Base-by-base conservation (phyloP, 1,140 invertebrate genomes). In the Cherax quadricarinatus region DNA sequence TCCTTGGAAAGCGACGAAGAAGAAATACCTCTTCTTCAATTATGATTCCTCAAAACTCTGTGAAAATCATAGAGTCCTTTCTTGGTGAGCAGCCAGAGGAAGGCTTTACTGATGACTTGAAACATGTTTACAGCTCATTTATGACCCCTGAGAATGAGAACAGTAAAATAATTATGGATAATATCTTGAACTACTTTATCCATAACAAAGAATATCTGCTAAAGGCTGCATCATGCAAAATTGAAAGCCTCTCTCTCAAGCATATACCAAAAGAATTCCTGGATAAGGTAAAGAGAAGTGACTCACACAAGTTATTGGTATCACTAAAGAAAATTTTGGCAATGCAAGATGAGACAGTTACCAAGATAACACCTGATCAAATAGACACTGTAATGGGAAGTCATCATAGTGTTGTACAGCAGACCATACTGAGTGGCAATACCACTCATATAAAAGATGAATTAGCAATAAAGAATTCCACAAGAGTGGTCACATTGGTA, bases 1-100 rank as follows among this genome's bases (percentile, higher is more conserved):
- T 87, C 21, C 9, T 87, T 78, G 85, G 85, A 41, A 86, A 24
- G 49, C 70, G 85, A 4, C 70, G 85, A 6, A 70, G 85, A 53
- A n/a, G 73, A 21, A 30, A 51, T 53, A 30, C 53, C 24, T 10
- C 6, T 16, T 78, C 18, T 51, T 21, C 14, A 6, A 12, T 87
- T 66, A 12, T 49, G 41, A 70, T 70, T 51, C 66, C 85, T 10
- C 21, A 70, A 70, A 41, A 48, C 62, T 18, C 60, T 12, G 14
- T 1, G 49, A 21, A 21, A 81, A 6, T 53, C 41, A 4, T 51
- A 7, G 21, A 81, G 14, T 49, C 82, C 4, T 10, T 12, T 30
- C 3, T 30, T 18, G 62, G 24, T 5, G 14, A 10, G 53, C 21
- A 12, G 12, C 53, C 53, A 21, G n/a, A 30, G 5, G 70, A n/a